Evolutionary conservation across 2,888 invertebrate species (phyloP), one percentile per base, ranked within the genome.

Genomic region (Linnaemya tessellans): DNA sequence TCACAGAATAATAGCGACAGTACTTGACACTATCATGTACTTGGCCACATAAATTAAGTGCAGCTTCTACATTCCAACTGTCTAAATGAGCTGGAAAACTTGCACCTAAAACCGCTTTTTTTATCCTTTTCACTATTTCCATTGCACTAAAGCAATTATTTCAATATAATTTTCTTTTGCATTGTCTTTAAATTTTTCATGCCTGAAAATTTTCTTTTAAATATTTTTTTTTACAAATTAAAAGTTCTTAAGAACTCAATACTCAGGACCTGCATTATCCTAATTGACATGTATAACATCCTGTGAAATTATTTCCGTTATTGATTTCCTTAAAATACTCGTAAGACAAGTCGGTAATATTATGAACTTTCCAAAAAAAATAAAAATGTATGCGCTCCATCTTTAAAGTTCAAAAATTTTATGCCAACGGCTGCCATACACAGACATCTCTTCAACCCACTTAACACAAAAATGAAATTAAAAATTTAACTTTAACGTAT

Each of bases 401-500:
- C 35, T 13, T 51, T 35, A 64, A 64, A 13, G 11, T 75, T 75
- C 7, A 15, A 30, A 0, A 43, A 75, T 15, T 65, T 46, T 30
- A 43, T 30, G 35, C 10, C 56, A 56, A 43, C 41, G 22, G 54
- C 30, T 54, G 56, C 20, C 30, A 22, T 46, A 67, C 15, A 58
- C 46, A 77, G 22, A 43, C 56, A 46, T 56, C 20, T 25, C n/a
- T 22, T 56, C 20, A 56, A 67, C 46, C 25, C 58, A 67, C 77
- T 77, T 56, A 58, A 75, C 65, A 58, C 15, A 77, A 46, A 60
- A 60, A 22, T 9, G 25, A 51, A 70, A 60, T 18, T 15, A 15
- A 41, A 56, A 30, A 54, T 54, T 18, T 5, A 64, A 75, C 41
- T 54, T 78, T 70, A 15, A 38, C 30, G 11, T 4, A 22, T 13